Evolutionary conservation across 2,888 invertebrate genomes (phyloP).

Genomic region (Himalopsyche japonica): DNA sequence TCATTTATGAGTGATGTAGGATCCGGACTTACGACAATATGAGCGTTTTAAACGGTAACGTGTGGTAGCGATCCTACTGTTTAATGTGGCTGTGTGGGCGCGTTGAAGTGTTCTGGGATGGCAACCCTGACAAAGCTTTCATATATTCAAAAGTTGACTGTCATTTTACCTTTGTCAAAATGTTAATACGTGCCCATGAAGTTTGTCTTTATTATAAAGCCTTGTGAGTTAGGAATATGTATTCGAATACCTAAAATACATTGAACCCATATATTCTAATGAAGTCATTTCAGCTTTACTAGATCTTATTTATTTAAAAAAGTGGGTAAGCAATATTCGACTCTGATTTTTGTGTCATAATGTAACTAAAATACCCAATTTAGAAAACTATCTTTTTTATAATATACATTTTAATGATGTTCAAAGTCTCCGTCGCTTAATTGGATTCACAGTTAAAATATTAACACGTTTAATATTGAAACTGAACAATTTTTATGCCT

Average conservation of each 20-base stretch:
- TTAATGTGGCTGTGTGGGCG: slow-evolving; percentile 31
- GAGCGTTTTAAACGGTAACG: slow-evolving; percentile 21
- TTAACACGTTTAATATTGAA: no score
- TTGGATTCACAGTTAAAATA: no score
- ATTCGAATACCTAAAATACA: neutral
- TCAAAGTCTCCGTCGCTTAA: no score
- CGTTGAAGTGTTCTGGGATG: neutral
- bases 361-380: no score
- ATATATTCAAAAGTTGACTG: neutral
- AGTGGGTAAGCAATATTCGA: no score
- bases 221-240: neutral
- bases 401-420: no score
- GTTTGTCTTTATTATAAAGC: neutral
- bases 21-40: slow-evolving; percentile 3
- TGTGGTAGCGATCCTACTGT: slow-evolving; percentile 36
- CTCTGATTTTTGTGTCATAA: no score
- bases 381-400: no score
- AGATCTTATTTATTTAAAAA: no score
- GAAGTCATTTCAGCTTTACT: neutral
- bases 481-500: no score
- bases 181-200: neutral
- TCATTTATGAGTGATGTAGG: neutral
- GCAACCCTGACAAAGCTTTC: neutral
- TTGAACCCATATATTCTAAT: neutral
- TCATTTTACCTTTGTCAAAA: neutral